These are phyloP conservation scores for Drosophila truncata DNA, from an alignment of 1,140 invertebrate species.

Conservation along the genomic window DNA sequence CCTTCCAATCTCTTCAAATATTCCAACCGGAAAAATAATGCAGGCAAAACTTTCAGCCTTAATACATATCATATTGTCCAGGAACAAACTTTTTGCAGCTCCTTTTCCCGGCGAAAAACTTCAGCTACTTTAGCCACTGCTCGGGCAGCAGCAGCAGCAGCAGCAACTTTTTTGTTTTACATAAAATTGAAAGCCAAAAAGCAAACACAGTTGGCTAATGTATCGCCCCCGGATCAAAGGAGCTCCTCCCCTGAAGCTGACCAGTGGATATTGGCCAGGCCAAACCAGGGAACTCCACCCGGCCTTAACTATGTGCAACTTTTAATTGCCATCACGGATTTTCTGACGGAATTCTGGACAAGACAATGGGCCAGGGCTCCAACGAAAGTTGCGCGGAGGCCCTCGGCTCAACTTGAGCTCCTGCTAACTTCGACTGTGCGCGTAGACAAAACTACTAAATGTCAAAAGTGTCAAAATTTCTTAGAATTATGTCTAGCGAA, in stretches of 20 bases:
- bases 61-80: constrained; percentile 45
- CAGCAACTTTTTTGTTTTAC: constrained; percentile 31
- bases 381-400: constrained; percentile 19
- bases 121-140: constrained; percentile 20
- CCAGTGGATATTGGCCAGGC: constrained; percentile 22
- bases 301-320: constrained; percentile 53
- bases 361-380: constrained; percentile 46
- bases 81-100: constrained; percentile 24
- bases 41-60: constrained; percentile 35
- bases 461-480: constrained; percentile 84
- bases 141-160: constrained; percentile 16
- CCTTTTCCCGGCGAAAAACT: constrained; percentile 8
- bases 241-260: constrained; percentile 15
- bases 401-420: constrained; percentile 22
- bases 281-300: neutral
- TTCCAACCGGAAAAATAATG: constrained; percentile 42
- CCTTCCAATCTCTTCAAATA: constrained; percentile 28
- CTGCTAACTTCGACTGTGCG: constrained; percentile 32
- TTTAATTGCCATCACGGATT: constrained; percentile 78
- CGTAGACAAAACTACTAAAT: constrained; percentile 83
- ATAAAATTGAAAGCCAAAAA: constrained; percentile 38
- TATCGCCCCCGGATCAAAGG: constrained; percentile 30
- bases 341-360: constrained; percentile 42
- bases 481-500: constrained; percentile 80
- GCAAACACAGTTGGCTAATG: constrained; percentile 46